Conservation (phyloP, 2,797 vertebrate genomes). For the Odontamblyopus rebecca region DNA sequence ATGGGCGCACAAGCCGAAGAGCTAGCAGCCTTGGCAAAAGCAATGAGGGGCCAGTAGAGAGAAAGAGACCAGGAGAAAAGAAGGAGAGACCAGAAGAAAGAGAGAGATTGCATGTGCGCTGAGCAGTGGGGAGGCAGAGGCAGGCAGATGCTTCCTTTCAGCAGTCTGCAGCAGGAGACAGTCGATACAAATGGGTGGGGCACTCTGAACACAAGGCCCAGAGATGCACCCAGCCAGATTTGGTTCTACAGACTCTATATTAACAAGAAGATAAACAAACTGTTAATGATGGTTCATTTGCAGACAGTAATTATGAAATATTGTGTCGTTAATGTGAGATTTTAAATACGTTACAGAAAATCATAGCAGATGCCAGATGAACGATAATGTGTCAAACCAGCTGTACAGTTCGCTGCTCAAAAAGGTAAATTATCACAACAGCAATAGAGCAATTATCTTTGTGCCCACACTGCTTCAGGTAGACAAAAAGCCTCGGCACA, state of each 20-base stretch:
- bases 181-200: constrained; percentile 54
- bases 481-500: constrained; percentile 26
- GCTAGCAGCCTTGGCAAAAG: constrained; percentile 52
- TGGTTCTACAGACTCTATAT: constrained; percentile 14
- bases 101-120: constrained; percentile 32
- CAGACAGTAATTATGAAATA: not conserved
- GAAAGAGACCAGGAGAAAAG: constrained; percentile 22
- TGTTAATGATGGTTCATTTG: not conserved
- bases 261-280: constrained; percentile 1
- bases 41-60: constrained; percentile 22
- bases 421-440: not conserved
- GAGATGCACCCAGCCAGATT: constrained; percentile 24
- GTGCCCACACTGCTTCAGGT: constrained; percentile 18
- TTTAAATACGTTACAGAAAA: not conserved
- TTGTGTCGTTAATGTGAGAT: not conserved
- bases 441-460: not conserved
- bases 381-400: not conserved
- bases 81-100: no score
- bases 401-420: not conserved
- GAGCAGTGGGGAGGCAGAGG: constrained; percentile 43
- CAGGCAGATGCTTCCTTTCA: constrained; percentile 63
- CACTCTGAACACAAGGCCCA: constrained; percentile 38
- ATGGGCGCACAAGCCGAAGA: constrained; percentile 55
- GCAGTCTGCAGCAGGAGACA: constrained; percentile 45
- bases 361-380: not conserved